Conservation (phyloP, 1,140 invertebrate genomes). For the Hyposmocoma kahamanoa region DNA sequence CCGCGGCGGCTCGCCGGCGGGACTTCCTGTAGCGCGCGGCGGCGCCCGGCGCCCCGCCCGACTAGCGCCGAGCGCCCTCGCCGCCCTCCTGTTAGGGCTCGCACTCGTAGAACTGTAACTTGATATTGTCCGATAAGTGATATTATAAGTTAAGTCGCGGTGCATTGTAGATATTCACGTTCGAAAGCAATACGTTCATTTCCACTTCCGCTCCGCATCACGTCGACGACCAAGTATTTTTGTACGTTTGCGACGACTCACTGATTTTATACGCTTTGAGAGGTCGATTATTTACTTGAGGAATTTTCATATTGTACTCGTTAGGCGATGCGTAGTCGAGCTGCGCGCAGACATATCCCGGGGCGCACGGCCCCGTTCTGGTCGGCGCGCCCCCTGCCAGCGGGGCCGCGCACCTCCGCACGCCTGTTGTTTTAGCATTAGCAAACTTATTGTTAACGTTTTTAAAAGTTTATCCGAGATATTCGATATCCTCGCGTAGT, state of each 20-base stretch:
- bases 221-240: constrained; percentile 50
- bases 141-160: background rate
- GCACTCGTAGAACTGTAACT: background rate
- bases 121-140: too few relatives aligned
- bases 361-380: constrained; percentile 1
- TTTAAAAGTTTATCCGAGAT: constrained; percentile 31
- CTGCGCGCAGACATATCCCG: background rate
- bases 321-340: background rate
- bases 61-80: constrained; percentile 12
- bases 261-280: constrained; percentile 2
- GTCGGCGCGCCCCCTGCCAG: background rate
- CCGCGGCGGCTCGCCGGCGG: constrained; percentile 33
- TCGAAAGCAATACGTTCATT: constrained; percentile 35
- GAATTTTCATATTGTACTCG: constrained; percentile 1
- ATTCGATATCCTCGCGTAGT: constrained; percentile 6
- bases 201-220: constrained; percentile 14
- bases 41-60: constrained; percentile 34
- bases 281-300: background rate
- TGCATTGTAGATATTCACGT: constrained; percentile 17
- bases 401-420: constrained; percentile 8
- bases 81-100: constrained; percentile 2
- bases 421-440: constrained; percentile 23
- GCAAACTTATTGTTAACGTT: background rate
- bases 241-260: constrained; percentile 27
- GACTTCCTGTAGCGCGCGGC: constrained; percentile 58